Conservation (phyloP, 2,888 invertebrate genomes). For the Hybos culiciformis region DNA sequence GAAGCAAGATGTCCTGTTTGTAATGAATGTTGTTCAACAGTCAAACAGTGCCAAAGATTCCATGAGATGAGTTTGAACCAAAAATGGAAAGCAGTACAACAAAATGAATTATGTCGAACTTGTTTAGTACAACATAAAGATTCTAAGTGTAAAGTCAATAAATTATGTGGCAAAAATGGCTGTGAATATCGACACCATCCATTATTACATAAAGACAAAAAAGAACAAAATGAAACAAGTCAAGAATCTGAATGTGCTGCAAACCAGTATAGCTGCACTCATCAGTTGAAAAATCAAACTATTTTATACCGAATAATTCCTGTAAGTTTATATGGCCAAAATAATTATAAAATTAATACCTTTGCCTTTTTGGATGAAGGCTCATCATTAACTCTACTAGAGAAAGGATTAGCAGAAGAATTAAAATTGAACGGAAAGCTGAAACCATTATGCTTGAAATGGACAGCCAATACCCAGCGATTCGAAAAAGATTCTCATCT, state of each 20-base stretch:
- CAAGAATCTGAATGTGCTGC: not conserved
- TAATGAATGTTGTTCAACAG: not conserved
- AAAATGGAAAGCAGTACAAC: constrained; percentile 3
- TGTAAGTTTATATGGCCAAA: constrained; percentile 11
- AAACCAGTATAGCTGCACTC: not conserved
- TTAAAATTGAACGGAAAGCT: constrained; percentile 10
- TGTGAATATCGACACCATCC: constrained; percentile 4
- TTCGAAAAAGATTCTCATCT: constrained; percentile 1
- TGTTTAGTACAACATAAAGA: not conserved
- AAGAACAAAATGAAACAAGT: too few species aligned
- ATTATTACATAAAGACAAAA: too few species aligned
- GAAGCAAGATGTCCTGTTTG: constrained; percentile 3
- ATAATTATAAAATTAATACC: constrained; percentile 8
- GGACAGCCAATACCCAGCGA: constrained; percentile 3
- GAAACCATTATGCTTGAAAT: constrained; percentile 4
- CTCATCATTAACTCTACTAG: constrained; percentile 14
- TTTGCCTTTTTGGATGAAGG: constrained; percentile 15
- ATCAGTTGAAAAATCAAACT: not conserved
- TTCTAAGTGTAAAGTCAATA: not conserved
- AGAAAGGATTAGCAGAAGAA: constrained; percentile 10
- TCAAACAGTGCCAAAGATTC: too few species aligned
- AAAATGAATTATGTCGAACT: not conserved
- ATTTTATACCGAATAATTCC: constrained; percentile 12
- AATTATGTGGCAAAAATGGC: constrained; percentile 6
- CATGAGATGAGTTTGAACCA: constrained; percentile 2